These are phyloP conservation scores for Toxonevra muliebris DNA, from an alignment of 2,888 invertebrate genomes.

Conservation along the genomic window DNA sequence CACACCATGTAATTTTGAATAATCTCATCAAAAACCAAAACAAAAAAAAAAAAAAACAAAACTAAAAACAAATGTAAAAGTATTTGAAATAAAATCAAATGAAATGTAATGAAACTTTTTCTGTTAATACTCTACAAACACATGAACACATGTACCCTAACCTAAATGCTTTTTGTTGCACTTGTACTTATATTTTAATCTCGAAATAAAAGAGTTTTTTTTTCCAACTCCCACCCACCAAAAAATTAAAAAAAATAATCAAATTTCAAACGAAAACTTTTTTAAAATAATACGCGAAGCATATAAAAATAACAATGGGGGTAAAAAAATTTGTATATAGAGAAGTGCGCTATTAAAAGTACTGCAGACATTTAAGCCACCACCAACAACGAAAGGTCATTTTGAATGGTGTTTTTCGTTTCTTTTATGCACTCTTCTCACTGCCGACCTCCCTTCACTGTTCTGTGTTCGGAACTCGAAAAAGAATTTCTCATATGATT, in stretches of 20 bases:
- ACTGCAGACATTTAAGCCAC: conserved; percentile 53
- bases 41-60: not conserved
- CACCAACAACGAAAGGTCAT: conserved; percentile 50
- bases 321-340: not conserved
- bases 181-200: not conserved
- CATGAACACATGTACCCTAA: no score
- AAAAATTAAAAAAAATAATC: conserved; percentile 20
- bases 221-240: not conserved
- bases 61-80: not conserved
- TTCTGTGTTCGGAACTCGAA: not conserved
- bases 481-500: no score
- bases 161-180: not conserved
- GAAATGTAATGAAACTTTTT: not conserved
- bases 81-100: not conserved
- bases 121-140: no score
- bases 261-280: conserved; percentile 4
- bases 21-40: not conserved
- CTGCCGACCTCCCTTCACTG: no score
- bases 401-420: conserved; percentile 29
- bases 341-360: conserved; percentile 19
- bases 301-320: not conserved
- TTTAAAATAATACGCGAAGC: conserved; percentile 1
- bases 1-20: no score
- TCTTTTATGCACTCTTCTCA: no score
- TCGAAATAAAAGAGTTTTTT: not conserved